A percentile compares a stretch with the other conserved stretches of the same genome.
phyloP scores from a whole-genome alignment of 2,113 vertebrate genomes.

The Dicentrarchus labrax region DNA sequence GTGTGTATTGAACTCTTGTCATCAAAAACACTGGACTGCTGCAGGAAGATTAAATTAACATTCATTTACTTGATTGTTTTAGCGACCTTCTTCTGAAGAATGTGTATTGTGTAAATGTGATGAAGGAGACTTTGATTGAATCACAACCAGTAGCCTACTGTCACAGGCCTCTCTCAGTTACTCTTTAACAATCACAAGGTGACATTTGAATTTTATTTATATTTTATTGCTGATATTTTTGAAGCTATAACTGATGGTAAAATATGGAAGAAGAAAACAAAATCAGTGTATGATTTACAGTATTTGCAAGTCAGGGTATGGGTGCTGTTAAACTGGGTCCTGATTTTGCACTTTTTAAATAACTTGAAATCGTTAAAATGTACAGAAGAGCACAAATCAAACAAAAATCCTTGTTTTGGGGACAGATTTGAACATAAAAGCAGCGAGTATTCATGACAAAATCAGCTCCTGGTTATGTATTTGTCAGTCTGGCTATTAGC shows the following conservation, averaged over 20 bases:
- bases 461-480: not conserved
- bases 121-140: conserved; percentile 63
- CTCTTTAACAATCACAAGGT: not conserved
- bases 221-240: too few relatives aligned
- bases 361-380: not conserved
- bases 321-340: not conserved
- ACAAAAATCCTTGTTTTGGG: not conserved
- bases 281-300: not conserved
- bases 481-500: not conserved
- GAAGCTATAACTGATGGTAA: not conserved
- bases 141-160: conserved; percentile 47
- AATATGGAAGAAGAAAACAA: not conserved
- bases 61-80: conserved; percentile 40
- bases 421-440: not conserved
- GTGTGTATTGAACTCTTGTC: conserved; percentile 60
- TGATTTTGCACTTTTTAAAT: not conserved
- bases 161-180: conserved; percentile 40
- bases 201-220: not conserved
- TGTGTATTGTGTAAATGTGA: conserved; percentile 72
- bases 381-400: not conserved
- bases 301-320: not conserved
- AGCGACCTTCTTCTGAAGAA: conserved; percentile 54
- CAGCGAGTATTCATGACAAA: too few relatives aligned
- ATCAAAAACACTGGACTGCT: conserved; percentile 57
- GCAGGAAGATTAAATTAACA: conserved; percentile 74